Conservation (phyloP, 2,113 vertebrate species). For the Sinosuthora webbiana region DNA sequence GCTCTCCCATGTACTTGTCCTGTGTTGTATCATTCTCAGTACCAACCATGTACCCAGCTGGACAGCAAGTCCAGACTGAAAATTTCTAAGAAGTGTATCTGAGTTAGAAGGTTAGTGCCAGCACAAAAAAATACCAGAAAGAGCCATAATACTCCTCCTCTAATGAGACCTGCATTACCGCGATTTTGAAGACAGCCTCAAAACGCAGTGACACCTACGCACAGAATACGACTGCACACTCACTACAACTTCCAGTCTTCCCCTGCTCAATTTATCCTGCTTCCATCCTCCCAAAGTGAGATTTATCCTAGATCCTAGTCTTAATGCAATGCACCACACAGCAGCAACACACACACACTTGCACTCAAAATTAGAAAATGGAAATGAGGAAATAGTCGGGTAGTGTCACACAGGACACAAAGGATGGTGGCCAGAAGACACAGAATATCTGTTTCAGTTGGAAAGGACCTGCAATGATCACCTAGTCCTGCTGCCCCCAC, state of each 20-base stretch:
- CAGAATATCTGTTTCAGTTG: neutral
- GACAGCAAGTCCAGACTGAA: neutral
- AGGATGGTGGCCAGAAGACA: neutral
- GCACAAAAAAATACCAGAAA: neutral
- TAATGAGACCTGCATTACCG: neutral
- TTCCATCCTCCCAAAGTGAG: neutral
- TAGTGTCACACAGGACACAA: neutral
- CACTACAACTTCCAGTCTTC: neutral
- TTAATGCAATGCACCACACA: neutral
- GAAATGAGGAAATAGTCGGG: neutral
- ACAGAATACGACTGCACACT: neutral
- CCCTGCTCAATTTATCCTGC: neutral
- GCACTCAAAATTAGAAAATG: neutral
- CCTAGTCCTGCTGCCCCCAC: neutral
- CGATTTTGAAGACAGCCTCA: neutral
- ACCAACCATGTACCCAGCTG: neutral
- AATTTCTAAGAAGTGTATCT: neutral
- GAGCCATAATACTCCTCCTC: neutral
- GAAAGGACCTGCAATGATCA: neutral
- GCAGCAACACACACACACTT: neutral
- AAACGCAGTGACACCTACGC: rapidly evolving
- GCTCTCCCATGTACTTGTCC: neutral
- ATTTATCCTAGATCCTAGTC: neutral
- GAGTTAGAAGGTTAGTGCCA: neutral
- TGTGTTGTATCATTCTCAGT: neutral